Percentiles rank a stretch among this genome's conserved stretches.
phyloP scores from a whole-genome alignment of 2,797 vertebrate genomes.

The Anguilla anguilla region DNA sequence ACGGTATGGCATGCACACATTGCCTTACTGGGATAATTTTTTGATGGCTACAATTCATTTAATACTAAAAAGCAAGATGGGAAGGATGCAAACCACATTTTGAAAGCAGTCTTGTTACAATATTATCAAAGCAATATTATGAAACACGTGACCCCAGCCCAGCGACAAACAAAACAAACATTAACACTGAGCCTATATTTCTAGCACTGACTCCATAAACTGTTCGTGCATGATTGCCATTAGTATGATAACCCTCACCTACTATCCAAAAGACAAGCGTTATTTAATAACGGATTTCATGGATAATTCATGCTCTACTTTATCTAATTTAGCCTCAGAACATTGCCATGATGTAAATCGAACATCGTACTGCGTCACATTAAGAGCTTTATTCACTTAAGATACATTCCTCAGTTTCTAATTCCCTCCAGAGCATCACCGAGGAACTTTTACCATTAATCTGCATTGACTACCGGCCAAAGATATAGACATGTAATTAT shows the following conservation, averaged over 20 bases:
- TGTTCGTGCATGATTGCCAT: not conserved
- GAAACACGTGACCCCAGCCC: not conserved
- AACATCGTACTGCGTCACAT: not conserved
- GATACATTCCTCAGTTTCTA: not conserved
- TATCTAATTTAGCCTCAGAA: not conserved
- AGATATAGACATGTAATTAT: not conserved
- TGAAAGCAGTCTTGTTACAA: not conserved
- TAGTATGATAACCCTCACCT: not conserved
- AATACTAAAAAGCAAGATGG: not conserved
- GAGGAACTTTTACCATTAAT: not conserved
- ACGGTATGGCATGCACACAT: not conserved
- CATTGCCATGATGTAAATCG: not conserved
- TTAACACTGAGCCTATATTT: not conserved
- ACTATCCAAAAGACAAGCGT: not conserved
- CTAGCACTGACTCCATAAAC: not conserved
- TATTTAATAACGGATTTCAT: not conserved
- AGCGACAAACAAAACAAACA: not conserved
- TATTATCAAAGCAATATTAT: not conserved
- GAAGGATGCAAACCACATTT: not conserved
- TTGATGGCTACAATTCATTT: not conserved
- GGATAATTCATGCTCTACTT: not conserved
- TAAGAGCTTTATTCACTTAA: not conserved
- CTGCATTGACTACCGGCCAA: not conserved
- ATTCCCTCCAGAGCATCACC: not conserved
- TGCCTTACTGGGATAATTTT: not conserved